These are phyloP conservation scores for Mirza zaza DNA, from an alignment of 2,113 vertebrate species.

Conservation along the genomic window DNA sequence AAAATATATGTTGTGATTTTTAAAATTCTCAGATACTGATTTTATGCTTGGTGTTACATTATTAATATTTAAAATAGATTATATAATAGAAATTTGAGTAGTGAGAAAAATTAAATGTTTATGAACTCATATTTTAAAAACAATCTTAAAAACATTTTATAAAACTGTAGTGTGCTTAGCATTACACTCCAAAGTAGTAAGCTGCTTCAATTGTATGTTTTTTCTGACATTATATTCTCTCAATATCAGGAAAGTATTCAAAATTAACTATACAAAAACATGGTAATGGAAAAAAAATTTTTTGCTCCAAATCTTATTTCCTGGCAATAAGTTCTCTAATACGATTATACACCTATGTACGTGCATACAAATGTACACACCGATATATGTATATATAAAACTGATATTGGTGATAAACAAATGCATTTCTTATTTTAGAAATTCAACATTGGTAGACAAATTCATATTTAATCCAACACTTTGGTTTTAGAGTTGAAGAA, in stretches of 20 bases:
- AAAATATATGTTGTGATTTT: not conserved
- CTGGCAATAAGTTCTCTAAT: not conserved
- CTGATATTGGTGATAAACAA: not conserved
- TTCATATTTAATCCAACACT: not conserved
- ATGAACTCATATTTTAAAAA: not conserved
- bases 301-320: not conserved
- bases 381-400: not conserved
- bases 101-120: not conserved
- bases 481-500: not conserved
- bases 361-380: not conserved
- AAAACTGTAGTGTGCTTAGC: not conserved
- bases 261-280: not conserved
- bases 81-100: not conserved
- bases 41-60: not conserved
- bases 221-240: not conserved
- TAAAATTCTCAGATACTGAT: not conserved
- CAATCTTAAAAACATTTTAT: not conserved
- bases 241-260: not conserved
- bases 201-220: not conserved
- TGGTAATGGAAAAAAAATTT: not conserved
- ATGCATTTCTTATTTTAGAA: slow-evolving; percentile 34
- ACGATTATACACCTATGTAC: not conserved
- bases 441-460: not conserved
- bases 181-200: not conserved
- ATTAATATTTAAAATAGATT: not conserved